Evolutionary conservation across 1,140 invertebrate species (phyloP).

Genomic region (Eubasilissa regina): DNA sequence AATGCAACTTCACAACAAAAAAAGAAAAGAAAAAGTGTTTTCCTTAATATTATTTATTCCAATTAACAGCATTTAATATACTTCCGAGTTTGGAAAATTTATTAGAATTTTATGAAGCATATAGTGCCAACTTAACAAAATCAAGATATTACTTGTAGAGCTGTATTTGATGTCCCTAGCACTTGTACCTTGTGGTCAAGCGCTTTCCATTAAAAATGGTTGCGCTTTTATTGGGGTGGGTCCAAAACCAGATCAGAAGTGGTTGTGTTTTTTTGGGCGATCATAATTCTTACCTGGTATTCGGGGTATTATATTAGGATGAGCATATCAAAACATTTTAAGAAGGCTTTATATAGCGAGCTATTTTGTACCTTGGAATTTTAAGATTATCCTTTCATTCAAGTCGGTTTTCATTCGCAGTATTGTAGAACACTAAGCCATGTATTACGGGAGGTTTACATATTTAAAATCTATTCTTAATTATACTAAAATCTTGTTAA

Average conservation of each 20-base stretch:
- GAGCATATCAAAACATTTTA: slow-evolving; percentile 58
- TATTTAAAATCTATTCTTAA: no score
- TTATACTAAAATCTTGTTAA: no score
- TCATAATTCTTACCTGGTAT: slow-evolving; percentile 53
- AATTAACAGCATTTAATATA: no score
- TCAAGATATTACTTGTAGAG: not conserved
- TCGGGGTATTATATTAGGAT: slow-evolving; percentile 47
- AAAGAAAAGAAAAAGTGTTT: no score
- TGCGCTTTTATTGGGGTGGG: slow-evolving; percentile 46
- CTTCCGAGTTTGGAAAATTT: no score
- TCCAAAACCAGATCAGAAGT: slow-evolving; percentile 54
- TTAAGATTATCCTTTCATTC: slow-evolving; percentile 4
- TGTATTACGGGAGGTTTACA: no score
- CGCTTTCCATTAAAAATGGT: slow-evolving; percentile 36
- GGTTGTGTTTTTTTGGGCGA: slow-evolving; percentile 49
- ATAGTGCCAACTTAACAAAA: not conserved
- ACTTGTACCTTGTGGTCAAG: not conserved
- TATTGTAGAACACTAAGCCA: not conserved
- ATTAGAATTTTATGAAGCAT: no score
- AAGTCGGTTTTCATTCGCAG: slow-evolving; percentile 1
- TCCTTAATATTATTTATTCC: no score
- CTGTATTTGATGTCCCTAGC: not conserved
- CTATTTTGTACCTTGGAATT: slow-evolving; percentile 30
- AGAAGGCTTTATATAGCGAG: slow-evolving; percentile 1
- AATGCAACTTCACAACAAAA: no score